These are phyloP conservation scores for Dilophus febrilis DNA, from an alignment of 2,888 invertebrate genomes.

Conservation along the genomic window DNA sequence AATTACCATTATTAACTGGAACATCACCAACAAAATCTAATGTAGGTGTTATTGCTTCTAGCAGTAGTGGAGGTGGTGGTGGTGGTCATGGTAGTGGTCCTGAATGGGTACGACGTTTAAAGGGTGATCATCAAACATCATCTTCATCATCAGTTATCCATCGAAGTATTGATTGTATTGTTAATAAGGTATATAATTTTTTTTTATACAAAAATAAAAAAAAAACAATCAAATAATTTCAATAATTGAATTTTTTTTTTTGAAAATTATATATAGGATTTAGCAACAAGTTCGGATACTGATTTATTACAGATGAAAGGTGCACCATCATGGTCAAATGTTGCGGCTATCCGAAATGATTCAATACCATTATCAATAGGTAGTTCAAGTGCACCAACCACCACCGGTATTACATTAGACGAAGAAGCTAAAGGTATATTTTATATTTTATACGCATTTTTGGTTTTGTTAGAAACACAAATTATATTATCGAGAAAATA, in stretches of 20 bases:
- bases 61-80: slow-evolving; percentile 47
- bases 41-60: slow-evolving; percentile 34
- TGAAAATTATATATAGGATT: slow-evolving; percentile 19
- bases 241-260: slow-evolving; percentile 5
- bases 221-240: too few species aligned
- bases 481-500: slow-evolving; percentile 7
- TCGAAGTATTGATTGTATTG: slow-evolving; percentile 66
- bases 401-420: slow-evolving; percentile 30
- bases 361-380: slow-evolving; percentile 19
- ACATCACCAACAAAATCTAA: slow-evolving; percentile 4
- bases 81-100: slow-evolving; percentile 32
- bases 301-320: slow-evolving; percentile 29
- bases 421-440: slow-evolving; percentile 41
- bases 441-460: not conserved
- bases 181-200: slow-evolving; percentile 32
- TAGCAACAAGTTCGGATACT: slow-evolving; percentile 24
- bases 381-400: slow-evolving; percentile 18
- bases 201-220: too few species aligned
- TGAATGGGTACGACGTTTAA: slow-evolving; percentile 48
- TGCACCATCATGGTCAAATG: slow-evolving; percentile 37
- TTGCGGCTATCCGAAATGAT: slow-evolving; percentile 25
- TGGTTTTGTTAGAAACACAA: not conserved
- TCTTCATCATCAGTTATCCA: slow-evolving; percentile 43
- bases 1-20: not conserved
- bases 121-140: too few species aligned